Percentiles rank a stretch among this genome's conserved stretches.
These are phyloP conservation scores for Urosaurus nigricauda DNA, from an alignment of 2,797 vertebrate species.

Conservation along the genomic window DNA sequence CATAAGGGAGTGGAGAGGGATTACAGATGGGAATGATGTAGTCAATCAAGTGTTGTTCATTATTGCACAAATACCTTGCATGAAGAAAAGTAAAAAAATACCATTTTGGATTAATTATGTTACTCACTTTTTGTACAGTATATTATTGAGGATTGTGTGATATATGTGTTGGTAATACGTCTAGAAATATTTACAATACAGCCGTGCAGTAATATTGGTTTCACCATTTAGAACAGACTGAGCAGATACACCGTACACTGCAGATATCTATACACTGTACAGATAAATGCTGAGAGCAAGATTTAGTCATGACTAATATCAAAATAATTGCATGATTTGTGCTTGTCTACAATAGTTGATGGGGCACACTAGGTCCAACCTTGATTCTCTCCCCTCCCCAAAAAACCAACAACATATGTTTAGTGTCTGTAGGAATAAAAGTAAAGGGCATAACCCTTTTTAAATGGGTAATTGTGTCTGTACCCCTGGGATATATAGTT, in stretches of 20 bases:
- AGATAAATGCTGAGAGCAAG: constrained; percentile 57
- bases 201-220: constrained; percentile 56
- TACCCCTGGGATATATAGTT: background rate
- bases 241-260: constrained; percentile 22
- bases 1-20: background rate
- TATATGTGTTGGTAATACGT: constrained; percentile 63
- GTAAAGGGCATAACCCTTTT: background rate
- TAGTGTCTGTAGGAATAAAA: background rate
- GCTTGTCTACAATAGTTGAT: constrained; percentile 35
- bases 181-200: constrained; percentile 40
- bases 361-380: background rate
- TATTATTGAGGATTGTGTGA: constrained; percentile 67
- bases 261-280: background rate
- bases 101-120: constrained; percentile 59
- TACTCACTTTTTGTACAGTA: constrained; percentile 39
- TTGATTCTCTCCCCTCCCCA: background rate
- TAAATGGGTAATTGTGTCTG: constrained; percentile 22
- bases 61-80: background rate
- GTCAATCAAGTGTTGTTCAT: too few species aligned
- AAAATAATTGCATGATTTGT: constrained; percentile 42
- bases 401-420: background rate
- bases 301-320: constrained; percentile 64
- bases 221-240: constrained; percentile 42
- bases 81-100: constrained; percentile 29
- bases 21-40: too few species aligned